Base-by-base conservation (phyloP, 2,113 vertebrate genomes). In the Nothobranchius kuhntae region DNA sequence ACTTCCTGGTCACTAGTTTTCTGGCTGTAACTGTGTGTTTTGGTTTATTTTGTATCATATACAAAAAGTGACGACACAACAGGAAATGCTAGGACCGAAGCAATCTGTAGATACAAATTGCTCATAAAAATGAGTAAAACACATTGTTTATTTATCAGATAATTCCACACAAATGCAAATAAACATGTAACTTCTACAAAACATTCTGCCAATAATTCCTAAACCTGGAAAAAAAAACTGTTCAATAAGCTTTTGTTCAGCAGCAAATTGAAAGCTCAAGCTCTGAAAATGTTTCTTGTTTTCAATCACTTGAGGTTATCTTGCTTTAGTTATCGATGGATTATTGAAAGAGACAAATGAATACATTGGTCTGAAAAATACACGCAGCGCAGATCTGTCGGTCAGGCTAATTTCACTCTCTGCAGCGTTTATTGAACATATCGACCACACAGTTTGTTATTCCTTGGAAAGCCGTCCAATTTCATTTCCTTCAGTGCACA, bases 351-450 rank as follows among this genome's bases (percentile, higher is more conserved):
- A 65, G 50, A 85, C 68, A 57, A 83, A 86, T 85, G 50, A 78
- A 80, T 53, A 44, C 59, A 17, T 46, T 55, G 6, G 7, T 50
- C 47, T 65, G 61, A 47, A 58, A 53, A 35, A n/a, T 36, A 64
- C 68, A 46, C 13, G 17, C n/a, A 68, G 63, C 75, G 55, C 67
- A 66, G 63, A 71, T 76, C 54, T 71, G 53, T 17, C 52, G 55
- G 61, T 75, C 45, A 24, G 55, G 59, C 56, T 68, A 63, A 62
- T 88, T 86, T 83, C 68, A 64, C 61, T 73, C 61, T 53, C 71
- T 80, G 71, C 71, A 78, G 86, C 68, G 45, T 81, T 88, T 78
- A 87, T 81, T 77, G 85, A 89, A 60, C 71, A 65, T 77, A 86
- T 74, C 63, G 85, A 81, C 77, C 61, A 60, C 71, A 65, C 54